Evolutionary conservation across 2,797 vertebrate species (phyloP).

Genomic region (Coranthus polyacanthus): DNA sequence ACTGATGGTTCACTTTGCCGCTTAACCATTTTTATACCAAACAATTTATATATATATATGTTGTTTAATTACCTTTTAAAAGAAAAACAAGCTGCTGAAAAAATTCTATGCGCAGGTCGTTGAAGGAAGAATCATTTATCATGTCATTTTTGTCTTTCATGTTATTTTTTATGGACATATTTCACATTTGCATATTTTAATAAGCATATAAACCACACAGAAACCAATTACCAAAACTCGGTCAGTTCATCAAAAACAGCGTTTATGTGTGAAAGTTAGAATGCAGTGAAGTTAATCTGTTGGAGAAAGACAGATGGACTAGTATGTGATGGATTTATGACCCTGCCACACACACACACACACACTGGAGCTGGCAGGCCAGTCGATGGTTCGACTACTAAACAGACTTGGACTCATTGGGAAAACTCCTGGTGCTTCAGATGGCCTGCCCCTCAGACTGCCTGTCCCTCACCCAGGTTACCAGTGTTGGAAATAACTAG

Average conservation of each 20-base stretch:
- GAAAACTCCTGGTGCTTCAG: slow-evolving; percentile 22
- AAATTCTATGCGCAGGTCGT: not conserved
- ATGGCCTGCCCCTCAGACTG: slow-evolving; percentile 19
- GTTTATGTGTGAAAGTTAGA: slow-evolving; percentile 9
- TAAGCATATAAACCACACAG: too few relatives aligned
- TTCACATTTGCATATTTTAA: too few relatives aligned
- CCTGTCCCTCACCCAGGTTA: not conserved
- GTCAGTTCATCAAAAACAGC: slow-evolving; percentile 3
- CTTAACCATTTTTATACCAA: too few relatives aligned
- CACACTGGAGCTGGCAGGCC: slow-evolving; percentile 13
- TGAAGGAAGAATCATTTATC: not conserved
- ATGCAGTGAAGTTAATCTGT: slow-evolving; percentile 12
- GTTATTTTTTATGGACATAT: too few relatives aligned
- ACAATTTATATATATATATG: too few relatives aligned
- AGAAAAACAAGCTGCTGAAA: too few relatives aligned
- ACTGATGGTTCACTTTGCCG: too few relatives aligned
- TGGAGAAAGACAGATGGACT: slow-evolving; percentile 16
- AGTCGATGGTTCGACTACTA: slow-evolving; percentile 39
- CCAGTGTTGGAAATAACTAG: too few relatives aligned
- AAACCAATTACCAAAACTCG: too few relatives aligned
- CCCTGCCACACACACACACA: slow-evolving; percentile 19
- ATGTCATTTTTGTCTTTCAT: not conserved
- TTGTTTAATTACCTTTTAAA: too few relatives aligned
- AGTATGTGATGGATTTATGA: slow-evolving; percentile 27
- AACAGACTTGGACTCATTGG: slow-evolving; percentile 39